Base-by-base conservation (phyloP, 2,113 vertebrate species). In the Phalacrocorax carbo region DNA sequence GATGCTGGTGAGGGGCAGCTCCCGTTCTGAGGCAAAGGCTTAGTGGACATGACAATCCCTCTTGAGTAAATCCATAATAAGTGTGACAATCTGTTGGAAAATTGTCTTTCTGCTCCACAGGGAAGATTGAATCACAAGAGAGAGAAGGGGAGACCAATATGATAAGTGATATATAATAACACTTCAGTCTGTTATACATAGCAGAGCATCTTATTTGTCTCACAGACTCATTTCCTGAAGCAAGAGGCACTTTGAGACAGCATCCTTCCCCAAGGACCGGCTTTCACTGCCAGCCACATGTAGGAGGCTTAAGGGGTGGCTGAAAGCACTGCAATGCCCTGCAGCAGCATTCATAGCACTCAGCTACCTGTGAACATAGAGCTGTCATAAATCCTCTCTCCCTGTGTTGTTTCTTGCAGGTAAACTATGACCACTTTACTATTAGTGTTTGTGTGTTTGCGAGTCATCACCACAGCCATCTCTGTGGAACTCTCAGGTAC, bases 341-440 rank as follows among this genome's bases (percentile, higher is more conserved):
- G 0, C 73, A 52, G 54, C 44, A 92, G 34, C 82, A 68, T 19
- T 61, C 22, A 2, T 27, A 57, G 29, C 42, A 2, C 34, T n/a
- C 18, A 5, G 1, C 49, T 55, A 18, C 29, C 5, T 38, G 1
- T 32, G 29, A 42, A 60, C 49, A 26, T 22, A 36, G 21, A 44
- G 44, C 36, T 52, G 5, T 52, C 60, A 55, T 60, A 73, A 82
- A 97, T 42, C 93, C 4, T 85, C 57, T 96, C 82, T 94, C 77
- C 48, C n/a, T 95, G n/a, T 97, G 57, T 79, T 87, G 52, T 88
- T 88, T 97, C 88, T 97, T 98, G 44, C 98, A 99, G 99, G 98
- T 98, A 96, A 98, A 99, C 95, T 94, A 99, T 99, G 99, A 98
- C 98, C 95, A 97, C 97, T 98, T 98, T 98, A 61, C 98, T 99